Evolutionary conservation across 2,797 vertebrate species (phyloP).

Genomic region (Micrastur ruficollis): DNA sequence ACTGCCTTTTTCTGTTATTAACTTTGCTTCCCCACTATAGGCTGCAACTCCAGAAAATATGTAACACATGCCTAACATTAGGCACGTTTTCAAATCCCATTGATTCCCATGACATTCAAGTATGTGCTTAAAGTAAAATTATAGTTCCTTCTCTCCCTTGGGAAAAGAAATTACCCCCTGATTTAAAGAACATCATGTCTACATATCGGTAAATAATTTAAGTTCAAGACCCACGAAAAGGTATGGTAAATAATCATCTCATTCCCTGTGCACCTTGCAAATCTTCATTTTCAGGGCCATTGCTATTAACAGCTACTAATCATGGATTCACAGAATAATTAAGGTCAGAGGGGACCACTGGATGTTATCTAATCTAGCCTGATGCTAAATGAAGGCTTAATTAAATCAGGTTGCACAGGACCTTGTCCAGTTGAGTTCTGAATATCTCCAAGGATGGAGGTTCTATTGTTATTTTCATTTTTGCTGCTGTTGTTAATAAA

Average conservation of each 20-base stretch:
- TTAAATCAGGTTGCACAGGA: not conserved
- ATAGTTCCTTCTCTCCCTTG: not conserved
- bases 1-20: constrained; percentile 27
- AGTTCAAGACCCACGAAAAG: not conserved
- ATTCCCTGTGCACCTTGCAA: not conserved
- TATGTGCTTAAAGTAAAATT: not conserved
- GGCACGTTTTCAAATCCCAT: not conserved
- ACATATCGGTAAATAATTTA: not conserved
- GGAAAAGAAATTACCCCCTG: not conserved
- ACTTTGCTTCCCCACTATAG: not conserved
- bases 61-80: not conserved
- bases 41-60: not conserved
- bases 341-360: constrained; percentile 10
- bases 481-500: not conserved
- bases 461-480: not conserved
- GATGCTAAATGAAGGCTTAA: not conserved
- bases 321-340: constrained; percentile 25
- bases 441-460: not conserved
- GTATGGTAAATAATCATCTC: not conserved
- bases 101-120: not conserved
- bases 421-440: not conserved
- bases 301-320: constrained; percentile 31
- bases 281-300: not conserved
- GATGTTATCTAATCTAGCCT: not conserved
- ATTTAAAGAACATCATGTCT: not conserved